Base-by-base conservation (phyloP, 2,888 invertebrate species). In the Rhyacophila evoluta region DNA sequence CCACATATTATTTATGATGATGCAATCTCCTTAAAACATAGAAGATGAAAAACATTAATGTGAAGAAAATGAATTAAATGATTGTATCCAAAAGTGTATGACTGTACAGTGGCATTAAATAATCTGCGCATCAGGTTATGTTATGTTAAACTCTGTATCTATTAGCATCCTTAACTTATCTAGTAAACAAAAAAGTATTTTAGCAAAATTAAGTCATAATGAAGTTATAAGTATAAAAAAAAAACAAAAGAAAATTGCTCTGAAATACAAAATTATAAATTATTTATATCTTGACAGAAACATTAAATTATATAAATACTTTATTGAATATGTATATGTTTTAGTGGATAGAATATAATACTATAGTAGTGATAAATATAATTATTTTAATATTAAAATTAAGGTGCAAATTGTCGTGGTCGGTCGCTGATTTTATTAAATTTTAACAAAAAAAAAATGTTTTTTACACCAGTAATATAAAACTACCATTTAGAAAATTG, bases 381-480 rank as follows among this genome's bases (percentile, higher is more conserved):
- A 55, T 25, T 55, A 55, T 55, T 55, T 55, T 55, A 55, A 19
- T 25, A 55, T 55, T 55, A 55, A 55, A 55, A 25, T 8, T 55
- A 55, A 55, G 55, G 55, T 55, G 55, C 55, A 55, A 55, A 55
- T 55, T 55, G 55, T 55, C 55, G 55, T 55, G 55, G 55, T 55
- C 55, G 55, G 55, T 55, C 55, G 55, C 55, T 55, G 55, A 55
- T 55, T 55, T 55, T 55, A 55, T 55, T 55, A 55, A 55, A 55
- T 55, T 55, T 55, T 55, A 55, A 55, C 55, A 55, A 55, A 55
- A 39, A n/a, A n/a, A 33, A 55, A 55, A 55, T 55, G 55, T 55
- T 55, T 55, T 55, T 55, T 55, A 55, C 55, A 55, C 55, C 55
- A 55, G 19, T 55, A 55, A 55, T 55, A 55, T 55, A 55, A 55